phyloP scores from a whole-genome alignment of 2,797 vertebrate species.

The Falco biarmicus region DNA sequence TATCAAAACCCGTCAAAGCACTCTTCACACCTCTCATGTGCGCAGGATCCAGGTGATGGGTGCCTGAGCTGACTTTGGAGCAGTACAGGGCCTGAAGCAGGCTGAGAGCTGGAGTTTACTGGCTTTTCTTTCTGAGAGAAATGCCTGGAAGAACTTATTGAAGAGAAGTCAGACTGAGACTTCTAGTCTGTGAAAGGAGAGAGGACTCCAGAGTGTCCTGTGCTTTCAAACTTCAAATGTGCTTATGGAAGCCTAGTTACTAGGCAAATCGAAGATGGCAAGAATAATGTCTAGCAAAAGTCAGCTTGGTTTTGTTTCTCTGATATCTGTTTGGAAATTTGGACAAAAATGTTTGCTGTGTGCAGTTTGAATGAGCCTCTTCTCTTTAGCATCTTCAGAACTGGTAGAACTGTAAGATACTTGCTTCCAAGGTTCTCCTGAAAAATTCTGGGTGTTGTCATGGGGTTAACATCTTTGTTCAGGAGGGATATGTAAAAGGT shows the following conservation, averaged over 20 bases:
- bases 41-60: neutral
- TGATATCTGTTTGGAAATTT: neutral
- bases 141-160: rapidly evolving
- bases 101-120: neutral
- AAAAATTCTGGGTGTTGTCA: neutral
- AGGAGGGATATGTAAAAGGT: neutral
- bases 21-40: neutral
- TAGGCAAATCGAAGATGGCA: neutral
- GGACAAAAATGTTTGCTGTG: neutral
- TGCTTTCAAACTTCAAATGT: neutral
- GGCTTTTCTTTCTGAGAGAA: neutral
- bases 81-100: neutral
- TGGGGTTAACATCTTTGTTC: neutral
- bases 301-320: neutral
- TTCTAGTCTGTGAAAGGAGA: neutral
- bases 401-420: neutral
- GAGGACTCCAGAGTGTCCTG: no score
- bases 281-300: neutral
- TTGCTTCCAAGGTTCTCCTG: neutral
- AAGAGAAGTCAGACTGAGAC: neutral
- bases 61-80: neutral
- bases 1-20: rapidly evolving
- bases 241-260: neutral
- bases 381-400: neutral
- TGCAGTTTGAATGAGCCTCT: neutral